phyloP scores from a whole-genome alignment of 2,797 vertebrate genomes.

The Catostomus latipinnis region DNA sequence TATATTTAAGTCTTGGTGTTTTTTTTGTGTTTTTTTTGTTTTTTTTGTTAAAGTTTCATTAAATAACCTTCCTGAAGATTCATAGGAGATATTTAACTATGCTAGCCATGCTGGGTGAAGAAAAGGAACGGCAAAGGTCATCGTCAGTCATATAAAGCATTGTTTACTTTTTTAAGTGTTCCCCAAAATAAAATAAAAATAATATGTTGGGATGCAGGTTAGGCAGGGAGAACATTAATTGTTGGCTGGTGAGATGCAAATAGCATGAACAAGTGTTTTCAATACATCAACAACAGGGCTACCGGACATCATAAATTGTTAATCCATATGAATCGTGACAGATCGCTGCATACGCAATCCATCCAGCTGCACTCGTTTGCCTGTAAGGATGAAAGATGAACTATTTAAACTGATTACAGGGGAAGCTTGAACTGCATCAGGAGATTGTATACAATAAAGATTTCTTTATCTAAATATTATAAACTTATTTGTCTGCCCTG shows the following conservation, averaged over 20 bases:
- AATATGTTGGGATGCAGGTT: constrained; percentile 41
- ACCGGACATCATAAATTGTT: constrained; percentile 84
- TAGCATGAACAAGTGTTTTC: constrained; percentile 63
- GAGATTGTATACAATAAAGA: constrained; percentile 86
- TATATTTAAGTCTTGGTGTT: constrained; percentile 33
- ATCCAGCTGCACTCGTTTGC: constrained; percentile 80
- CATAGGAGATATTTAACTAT: constrained; percentile 55
- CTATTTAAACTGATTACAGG: constrained; percentile 86
- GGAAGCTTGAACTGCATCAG: constrained; percentile 77
- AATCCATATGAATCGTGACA: constrained; percentile 84
- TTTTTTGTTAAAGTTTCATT: constrained; percentile 32
- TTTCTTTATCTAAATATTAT: constrained; percentile 92
- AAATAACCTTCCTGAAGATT: constrained; percentile 57
- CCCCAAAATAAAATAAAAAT: constrained; percentile 38
- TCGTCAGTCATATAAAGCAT: constrained; percentile 46
- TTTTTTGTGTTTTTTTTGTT: background rate
- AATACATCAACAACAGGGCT: constrained; percentile 80
- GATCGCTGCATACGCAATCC: constrained; percentile 83
- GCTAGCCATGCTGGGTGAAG: constrained; percentile 49
- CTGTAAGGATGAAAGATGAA: constrained; percentile 86
- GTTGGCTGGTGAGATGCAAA: constrained; percentile 48
- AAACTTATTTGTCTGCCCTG: constrained; percentile 84
- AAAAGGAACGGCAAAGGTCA: constrained; percentile 40
- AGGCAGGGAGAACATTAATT: constrained; percentile 53
- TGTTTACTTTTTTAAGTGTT: constrained; percentile 53